Evolutionary conservation across 37 sponge, comb jelly and placozoan species (phyloP), one percentile per base, ranked within the genome.

Genomic region (Eunapius fragilis): DNA sequence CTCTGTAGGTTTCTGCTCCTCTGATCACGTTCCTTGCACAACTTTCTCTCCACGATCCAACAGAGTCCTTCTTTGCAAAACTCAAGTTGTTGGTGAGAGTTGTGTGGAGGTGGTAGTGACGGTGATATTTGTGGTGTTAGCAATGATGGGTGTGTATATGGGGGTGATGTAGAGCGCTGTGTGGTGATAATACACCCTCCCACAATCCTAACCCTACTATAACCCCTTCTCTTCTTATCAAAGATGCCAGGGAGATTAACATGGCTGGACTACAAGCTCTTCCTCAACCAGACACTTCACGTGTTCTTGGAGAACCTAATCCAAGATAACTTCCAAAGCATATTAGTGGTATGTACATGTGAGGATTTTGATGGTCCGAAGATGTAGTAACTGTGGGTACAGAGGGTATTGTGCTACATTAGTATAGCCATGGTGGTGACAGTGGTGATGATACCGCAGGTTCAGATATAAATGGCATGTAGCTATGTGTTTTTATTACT

Each of bases 81-180:
- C 67, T 86, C 67, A 79, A 49, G 80, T 72, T 67, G 78, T 2
- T 85, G 78, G 85, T 85, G 27, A 31, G 78, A 24, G 10, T 45
- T 30, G 31, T 32, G 73, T 7, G 5, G 22, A 25, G 12, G 31
- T 32, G 58, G 17, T 58, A 58, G 31, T 30, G 73, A 32, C 13
- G 73, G 31, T 6, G 12, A 72, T 11, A 11, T 9, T 45, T 45
- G 47, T 45, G 47, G 47, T 45, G 47, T 45, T 45, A 45, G 47
- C 47, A 45, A 45, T 45, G 47, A 45, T 45, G 47, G 47, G 4
- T 45, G 47, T 45, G 47, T 45, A 45, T 45, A 45, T 45, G 47
- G 47, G 47, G 47, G 47, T 45, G 47, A 45, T 45, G 47, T 4
- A 45, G 47, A 45, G 47, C 47, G 47, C 9, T 45, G 47, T 45